These are phyloP conservation scores for Scophthalmus maximus DNA, from an alignment of 2,113 vertebrate species.

Conservation along the genomic window DNA sequence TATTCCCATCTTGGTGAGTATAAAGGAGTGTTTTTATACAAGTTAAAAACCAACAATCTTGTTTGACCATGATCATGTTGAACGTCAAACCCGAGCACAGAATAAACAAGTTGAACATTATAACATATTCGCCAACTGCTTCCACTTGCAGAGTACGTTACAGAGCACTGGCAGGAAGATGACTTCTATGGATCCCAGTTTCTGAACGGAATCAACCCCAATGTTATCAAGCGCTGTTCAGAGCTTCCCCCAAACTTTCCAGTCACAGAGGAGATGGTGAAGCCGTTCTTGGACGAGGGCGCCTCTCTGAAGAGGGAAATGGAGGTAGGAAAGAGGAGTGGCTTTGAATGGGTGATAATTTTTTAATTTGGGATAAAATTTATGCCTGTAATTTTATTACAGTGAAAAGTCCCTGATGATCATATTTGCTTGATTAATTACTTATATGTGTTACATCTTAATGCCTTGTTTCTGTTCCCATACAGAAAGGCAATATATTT, in stretches of 20 bases:
- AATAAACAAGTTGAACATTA: too few species aligned
- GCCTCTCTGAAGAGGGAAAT: conserved; percentile 85
- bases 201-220: conserved; percentile 90
- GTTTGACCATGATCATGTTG: too few species aligned
- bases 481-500: conserved; percentile 86
- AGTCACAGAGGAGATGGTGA: conserved; percentile 89
- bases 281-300: conserved; percentile 81
- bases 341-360: too few species aligned
- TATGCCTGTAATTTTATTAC: too few species aligned
- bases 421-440: background rate
- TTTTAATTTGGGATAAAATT: too few species aligned
- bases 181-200: conserved; percentile 93
- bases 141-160: conserved; percentile 85
- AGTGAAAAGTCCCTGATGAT: too few species aligned
- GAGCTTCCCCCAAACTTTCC: conserved; percentile 88
- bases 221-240: conserved; percentile 85
- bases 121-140: background rate
- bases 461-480: background rate
- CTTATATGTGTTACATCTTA: background rate
- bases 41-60: too few species aligned
- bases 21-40: too few species aligned
- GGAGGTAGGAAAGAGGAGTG: conserved; percentile 79
- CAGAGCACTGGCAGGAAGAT: conserved; percentile 81
- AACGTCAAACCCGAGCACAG: too few species aligned
- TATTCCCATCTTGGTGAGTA: too few species aligned